Evolutionary conservation across 2,888 invertebrate genomes (phyloP).

Genomic region (Scaptomyza cyrtandrae): DNA sequence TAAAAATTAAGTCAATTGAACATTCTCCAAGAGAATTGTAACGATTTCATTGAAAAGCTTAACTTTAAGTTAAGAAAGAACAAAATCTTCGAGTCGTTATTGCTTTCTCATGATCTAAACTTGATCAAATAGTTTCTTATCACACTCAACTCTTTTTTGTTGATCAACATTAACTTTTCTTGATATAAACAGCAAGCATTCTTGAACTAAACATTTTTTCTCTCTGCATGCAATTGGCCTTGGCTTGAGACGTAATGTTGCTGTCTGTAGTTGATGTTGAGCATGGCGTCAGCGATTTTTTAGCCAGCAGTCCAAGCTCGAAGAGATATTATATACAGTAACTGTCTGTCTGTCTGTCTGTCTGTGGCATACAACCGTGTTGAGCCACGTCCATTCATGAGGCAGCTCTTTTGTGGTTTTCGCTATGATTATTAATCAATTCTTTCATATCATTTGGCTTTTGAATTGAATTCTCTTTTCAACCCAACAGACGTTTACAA

Average conservation of each 20-base stretch:
- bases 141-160: too few relatives aligned
- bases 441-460: slow-evolving; percentile 76
- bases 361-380: slow-evolving; percentile 8
- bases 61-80: too few relatives aligned
- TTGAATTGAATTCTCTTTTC: slow-evolving; percentile 70
- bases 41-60: too few relatives aligned
- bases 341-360: slow-evolving; percentile 9
- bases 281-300: slow-evolving; percentile 68
- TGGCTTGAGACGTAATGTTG: slow-evolving; percentile 38
- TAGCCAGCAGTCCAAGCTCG: slow-evolving; percentile 9
- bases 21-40: too few relatives aligned
- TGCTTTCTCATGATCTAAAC: neutral
- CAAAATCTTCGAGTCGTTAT: too few relatives aligned
- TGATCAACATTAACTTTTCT: too few relatives aligned
- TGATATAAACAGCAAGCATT: too few relatives aligned
- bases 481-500: slow-evolving; percentile 57
- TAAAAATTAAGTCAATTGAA: too few relatives aligned
- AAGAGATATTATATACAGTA: too few relatives aligned
- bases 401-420: slow-evolving; percentile 75
- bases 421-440: slow-evolving; percentile 81
- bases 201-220: neutral
- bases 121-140: neutral
- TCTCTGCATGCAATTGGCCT: slow-evolving; percentile 53
- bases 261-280: slow-evolving; percentile 31
- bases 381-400: slow-evolving; percentile 48